Evolutionary conservation across 2,113 vertebrate genomes (phyloP).

Genomic region (Crotalus tigris): DNA sequence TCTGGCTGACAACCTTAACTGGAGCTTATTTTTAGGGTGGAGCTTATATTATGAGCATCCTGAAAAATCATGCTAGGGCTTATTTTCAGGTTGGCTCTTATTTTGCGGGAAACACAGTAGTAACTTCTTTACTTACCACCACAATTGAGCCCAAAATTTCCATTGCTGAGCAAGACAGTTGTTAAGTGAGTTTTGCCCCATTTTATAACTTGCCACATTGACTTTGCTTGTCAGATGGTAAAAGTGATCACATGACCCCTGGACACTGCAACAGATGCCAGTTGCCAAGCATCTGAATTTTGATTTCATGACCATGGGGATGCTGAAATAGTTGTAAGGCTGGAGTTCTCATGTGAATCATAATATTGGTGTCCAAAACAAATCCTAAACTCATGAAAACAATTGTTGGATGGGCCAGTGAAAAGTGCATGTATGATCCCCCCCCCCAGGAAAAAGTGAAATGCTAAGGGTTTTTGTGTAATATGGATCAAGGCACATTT

Average conservation of each 20-base stretch:
- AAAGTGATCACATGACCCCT: not conserved
- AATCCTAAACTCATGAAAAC: not conserved
- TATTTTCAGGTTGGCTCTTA: no score
- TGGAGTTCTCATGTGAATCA: not conserved
- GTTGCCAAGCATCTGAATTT: not conserved
- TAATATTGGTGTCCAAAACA: not conserved
- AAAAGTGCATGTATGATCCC: not conserved
- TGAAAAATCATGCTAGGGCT: no score
- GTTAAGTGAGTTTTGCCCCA: not conserved
- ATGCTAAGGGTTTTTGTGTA: not conserved
- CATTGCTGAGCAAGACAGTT: not conserved
- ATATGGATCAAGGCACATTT: not conserved
- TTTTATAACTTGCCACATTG: not conserved
- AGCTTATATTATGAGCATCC: no score
- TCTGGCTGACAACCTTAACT: no score
- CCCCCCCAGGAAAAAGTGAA: not conserved
- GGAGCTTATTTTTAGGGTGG: no score
- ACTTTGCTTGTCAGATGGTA: not conserved
- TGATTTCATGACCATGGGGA: not conserved
- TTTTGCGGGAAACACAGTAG: not conserved
- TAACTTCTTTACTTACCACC: not conserved
- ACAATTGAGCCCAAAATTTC: not conserved
- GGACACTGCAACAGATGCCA: no score
- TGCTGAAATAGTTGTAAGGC: not conserved
- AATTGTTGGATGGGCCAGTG: not conserved